Evolutionary conservation across 2,113 vertebrate species (phyloP).

Genomic region (Pedionomus torquatus): DNA sequence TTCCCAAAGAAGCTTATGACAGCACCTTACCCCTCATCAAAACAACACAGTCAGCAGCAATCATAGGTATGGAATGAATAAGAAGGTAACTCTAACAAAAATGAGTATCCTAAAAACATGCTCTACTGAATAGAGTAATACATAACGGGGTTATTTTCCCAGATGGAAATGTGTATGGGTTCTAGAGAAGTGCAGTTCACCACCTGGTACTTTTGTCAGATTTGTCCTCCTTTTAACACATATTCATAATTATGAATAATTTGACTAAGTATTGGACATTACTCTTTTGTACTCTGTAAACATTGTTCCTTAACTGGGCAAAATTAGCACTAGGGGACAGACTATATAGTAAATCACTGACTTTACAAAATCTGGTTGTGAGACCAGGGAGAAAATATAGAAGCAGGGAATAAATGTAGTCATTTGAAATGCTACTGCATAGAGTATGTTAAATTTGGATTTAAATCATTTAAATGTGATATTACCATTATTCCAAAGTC

Average conservation of each 20-base stretch:
- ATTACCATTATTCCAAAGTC: background rate
- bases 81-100: background rate
- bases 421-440: background rate
- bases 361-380: background rate
- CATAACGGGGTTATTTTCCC: background rate
- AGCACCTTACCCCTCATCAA: slow-evolving; percentile 97
- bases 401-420: background rate
- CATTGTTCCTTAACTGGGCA: background rate
- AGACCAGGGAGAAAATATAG: background rate
- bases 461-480: background rate
- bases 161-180: background rate
- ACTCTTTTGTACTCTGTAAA: background rate
- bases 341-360: background rate
- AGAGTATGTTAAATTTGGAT: background rate
- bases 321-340: background rate
- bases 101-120: background rate
- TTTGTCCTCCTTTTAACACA: background rate
- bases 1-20: slow-evolving; percentile 98
- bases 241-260: background rate
- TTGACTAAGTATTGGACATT: background rate
- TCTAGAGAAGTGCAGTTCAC: background rate
- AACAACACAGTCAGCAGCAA: slow-evolving; percentile 94
- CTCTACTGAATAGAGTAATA: background rate
- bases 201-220: background rate
- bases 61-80: slow-evolving; percentile 81